Conservation (phyloP, 2,113 vertebrate species). For the Laticauda laticaudata region DNA sequence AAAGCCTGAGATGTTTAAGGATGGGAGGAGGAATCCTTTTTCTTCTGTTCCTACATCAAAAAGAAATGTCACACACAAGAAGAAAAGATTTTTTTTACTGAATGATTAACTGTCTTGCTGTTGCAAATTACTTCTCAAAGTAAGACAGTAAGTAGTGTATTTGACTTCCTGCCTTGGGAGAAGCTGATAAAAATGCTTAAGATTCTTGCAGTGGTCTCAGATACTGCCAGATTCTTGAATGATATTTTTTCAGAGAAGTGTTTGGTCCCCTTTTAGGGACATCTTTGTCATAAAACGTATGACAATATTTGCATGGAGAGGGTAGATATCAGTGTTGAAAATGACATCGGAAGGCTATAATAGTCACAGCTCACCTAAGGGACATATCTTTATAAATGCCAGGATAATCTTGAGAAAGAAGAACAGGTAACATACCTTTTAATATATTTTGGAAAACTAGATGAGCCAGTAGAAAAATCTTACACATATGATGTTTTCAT, state of each 20-base stretch:
- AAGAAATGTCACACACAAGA: neutral
- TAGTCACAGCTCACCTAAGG: conserved; percentile 30
- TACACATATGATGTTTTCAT: neutral
- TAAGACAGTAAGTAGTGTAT: neutral
- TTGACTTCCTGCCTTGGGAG: conserved; percentile 10
- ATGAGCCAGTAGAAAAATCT: neutral
- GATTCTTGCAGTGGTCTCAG: neutral
- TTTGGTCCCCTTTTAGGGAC: neutral
- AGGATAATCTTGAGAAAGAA: neutral
- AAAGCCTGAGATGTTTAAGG: neutral
- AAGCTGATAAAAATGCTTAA: conserved; percentile 20
- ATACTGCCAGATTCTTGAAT: conserved; percentile 12
- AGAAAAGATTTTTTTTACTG: neutral
- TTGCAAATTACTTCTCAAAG: neutral
- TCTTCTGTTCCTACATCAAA: neutral
- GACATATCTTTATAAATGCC: neutral
- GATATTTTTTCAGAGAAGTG: neutral
- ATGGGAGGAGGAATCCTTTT: neutral
- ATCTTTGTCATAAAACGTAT: neutral
- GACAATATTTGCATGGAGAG: neutral
- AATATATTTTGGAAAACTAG: conserved; percentile 8
- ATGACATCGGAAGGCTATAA: neutral
- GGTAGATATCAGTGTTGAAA: neutral
- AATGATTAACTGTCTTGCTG: neutral
- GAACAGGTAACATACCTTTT: neutral